Evolutionary conservation across 2,113 vertebrate species (phyloP).

Genomic region (Onychostoma macrolepis): DNA sequence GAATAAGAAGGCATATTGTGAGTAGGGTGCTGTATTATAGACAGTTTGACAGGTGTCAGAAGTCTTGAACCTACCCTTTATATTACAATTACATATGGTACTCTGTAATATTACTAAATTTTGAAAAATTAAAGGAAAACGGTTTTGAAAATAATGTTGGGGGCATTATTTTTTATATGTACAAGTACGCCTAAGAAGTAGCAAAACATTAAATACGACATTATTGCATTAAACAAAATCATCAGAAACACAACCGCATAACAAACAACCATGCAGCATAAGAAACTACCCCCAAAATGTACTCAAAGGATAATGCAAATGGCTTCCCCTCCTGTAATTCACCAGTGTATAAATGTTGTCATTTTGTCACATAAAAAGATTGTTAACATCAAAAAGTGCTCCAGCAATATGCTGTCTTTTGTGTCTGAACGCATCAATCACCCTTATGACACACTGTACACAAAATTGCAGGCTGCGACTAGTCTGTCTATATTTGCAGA

Average conservation of each 20-base stretch:
- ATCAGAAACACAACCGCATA: not conserved
- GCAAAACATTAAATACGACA: not conserved
- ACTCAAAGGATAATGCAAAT: slow-evolving; percentile 41
- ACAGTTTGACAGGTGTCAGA: not conserved
- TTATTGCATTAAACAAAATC: slow-evolving; percentile 25
- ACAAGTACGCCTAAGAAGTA: not conserved
- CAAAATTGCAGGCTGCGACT: slow-evolving; percentile 33
- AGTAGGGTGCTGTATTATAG: not conserved
- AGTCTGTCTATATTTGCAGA: slow-evolving; percentile 41
- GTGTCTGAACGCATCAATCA: slow-evolving; percentile 54
- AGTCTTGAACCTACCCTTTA: not conserved
- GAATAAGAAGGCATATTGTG: not conserved
- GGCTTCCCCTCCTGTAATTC: slow-evolving; percentile 44
- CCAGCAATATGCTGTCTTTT: slow-evolving; percentile 47
- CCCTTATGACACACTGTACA: slow-evolving; percentile 41
- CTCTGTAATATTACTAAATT: not conserved
- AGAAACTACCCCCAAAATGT: slow-evolving; percentile 3
- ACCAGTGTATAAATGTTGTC: slow-evolving; percentile 48
- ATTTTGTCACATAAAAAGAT: slow-evolving; percentile 58
- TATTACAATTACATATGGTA: not conserved
- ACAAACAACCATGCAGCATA: not conserved
- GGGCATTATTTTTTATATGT: not conserved
- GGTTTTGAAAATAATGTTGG: not conserved
- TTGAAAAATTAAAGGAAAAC: not conserved
- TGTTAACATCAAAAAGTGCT: slow-evolving; percentile 53